These are phyloP conservation scores for Vombatus ursinus DNA, from an alignment of 2,113 vertebrate genomes.

Conservation along the genomic window DNA sequence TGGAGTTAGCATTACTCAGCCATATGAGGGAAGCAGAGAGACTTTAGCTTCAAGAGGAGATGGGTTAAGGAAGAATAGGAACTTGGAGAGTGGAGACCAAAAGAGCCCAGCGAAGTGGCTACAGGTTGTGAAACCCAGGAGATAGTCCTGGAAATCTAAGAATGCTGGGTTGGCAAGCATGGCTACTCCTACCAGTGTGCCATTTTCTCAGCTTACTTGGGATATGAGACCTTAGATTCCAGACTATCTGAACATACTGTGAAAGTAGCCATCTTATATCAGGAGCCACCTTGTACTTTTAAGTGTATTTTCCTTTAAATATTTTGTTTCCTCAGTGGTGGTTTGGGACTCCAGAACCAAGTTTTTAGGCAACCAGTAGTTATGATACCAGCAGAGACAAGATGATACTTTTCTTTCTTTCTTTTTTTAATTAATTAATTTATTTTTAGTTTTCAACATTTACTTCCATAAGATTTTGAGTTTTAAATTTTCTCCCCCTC, in stretches of 20 bases:
- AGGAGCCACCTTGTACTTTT: background rate
- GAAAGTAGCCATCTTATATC: background rate
- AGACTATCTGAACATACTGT: background rate
- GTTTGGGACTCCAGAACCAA: background rate
- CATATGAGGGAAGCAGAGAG: background rate
- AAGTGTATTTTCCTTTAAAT: background rate
- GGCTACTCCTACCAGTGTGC: background rate
- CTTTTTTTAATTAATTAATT: too few species aligned
- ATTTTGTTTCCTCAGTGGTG: background rate
- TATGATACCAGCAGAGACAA: background rate
- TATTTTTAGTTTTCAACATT: too few species aligned
- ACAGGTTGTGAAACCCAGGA: background rate
- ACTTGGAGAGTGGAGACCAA: background rate
- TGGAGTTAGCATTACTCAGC: background rate
- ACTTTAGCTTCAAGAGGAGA: background rate
- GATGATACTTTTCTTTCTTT: background rate
- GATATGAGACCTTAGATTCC: background rate
- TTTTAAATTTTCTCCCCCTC: too few species aligned
- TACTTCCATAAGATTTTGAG: too few species aligned
- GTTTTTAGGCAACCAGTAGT: background rate
- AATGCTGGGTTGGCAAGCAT: background rate
- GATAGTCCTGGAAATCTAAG: background rate
- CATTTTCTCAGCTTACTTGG: background rate
- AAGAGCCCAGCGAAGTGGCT: background rate
- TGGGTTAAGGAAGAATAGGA: background rate